These are phyloP conservation scores for Oryzias dopingdopingensis DNA, from an alignment of 2,797 vertebrate genomes.

Conservation along the genomic window DNA sequence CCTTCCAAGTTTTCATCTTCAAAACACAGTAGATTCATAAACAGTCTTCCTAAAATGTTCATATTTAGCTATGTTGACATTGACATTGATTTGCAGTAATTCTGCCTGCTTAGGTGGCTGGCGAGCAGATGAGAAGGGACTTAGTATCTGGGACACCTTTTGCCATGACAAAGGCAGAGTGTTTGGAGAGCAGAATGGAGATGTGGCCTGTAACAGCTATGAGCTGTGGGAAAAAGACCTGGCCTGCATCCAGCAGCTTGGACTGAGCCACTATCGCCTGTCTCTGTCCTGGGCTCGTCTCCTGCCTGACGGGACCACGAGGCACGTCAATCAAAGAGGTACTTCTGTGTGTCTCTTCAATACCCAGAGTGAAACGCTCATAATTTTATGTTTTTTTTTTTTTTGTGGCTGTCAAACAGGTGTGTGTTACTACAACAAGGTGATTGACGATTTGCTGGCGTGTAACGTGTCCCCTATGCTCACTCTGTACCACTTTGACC, in stretches of 20 bases:
- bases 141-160: constrained; percentile 92
- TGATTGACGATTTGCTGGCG: constrained; percentile 77
- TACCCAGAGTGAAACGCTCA: background rate
- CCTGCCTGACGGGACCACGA: constrained; percentile 90
- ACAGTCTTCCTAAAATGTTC: too few relatives aligned
- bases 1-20: too few relatives aligned
- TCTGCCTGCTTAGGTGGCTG: constrained; percentile 81
- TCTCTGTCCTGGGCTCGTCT: constrained; percentile 96
- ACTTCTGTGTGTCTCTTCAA: background rate
- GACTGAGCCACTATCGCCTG: constrained; percentile 93
- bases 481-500: constrained; percentile 82
- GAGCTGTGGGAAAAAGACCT: constrained; percentile 93
- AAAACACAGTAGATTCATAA: too few relatives aligned
- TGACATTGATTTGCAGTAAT: constrained; percentile 26
- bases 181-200: constrained; percentile 87
- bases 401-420: constrained; percentile 55
- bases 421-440: constrained; percentile 83
- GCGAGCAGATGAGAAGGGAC: constrained; percentile 86
- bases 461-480: constrained; percentile 76
- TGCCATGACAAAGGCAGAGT: constrained; percentile 85
- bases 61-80: too few relatives aligned
- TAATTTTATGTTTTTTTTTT: background rate
- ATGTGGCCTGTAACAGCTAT: constrained; percentile 93
- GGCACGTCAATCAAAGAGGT: constrained; percentile 92
- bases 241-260: constrained; percentile 92